These are phyloP conservation scores for Hemithea aestivaria DNA, from an alignment of 2,888 invertebrate genomes.

Conservation along the genomic window DNA sequence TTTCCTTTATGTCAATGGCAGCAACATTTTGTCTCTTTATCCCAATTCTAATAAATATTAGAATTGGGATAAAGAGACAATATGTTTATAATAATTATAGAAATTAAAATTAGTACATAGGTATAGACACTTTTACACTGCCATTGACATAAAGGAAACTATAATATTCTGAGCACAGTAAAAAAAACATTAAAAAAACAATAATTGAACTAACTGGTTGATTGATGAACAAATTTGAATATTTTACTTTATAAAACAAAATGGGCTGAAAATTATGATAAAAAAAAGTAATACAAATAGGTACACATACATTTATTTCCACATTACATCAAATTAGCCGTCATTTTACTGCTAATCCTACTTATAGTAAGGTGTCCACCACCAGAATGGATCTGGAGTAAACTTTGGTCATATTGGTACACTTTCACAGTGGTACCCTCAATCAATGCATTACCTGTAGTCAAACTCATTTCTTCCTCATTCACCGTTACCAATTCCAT, in stretches of 20 bases:
- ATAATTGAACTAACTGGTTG: too few relatives aligned
- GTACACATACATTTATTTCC: neutral
- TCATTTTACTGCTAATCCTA: constrained; percentile 62
- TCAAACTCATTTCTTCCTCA: constrained; percentile 46
- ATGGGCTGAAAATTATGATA: neutral
- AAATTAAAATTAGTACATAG: too few relatives aligned
- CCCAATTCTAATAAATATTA: too few relatives aligned
- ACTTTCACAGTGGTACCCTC: constrained; percentile 47
- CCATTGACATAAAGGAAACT: too few relatives aligned
- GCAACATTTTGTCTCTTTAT: too few relatives aligned
- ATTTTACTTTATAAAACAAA: constrained; percentile 5
- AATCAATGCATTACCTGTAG: constrained; percentile 32
- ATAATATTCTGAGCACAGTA: too few relatives aligned
- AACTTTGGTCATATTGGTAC: constrained; percentile 58
- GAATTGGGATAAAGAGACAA: too few relatives aligned
- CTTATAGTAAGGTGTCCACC: constrained; percentile 55
- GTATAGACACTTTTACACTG: too few relatives aligned
- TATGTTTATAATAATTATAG: too few relatives aligned
- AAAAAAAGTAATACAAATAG: neutral
- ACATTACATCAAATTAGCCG: constrained; percentile 43
- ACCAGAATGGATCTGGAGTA: constrained; percentile 54
- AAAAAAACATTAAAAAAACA: too few relatives aligned
- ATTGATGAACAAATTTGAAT: too few relatives aligned
- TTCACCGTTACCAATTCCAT: constrained; percentile 53
- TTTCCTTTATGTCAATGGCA: too few relatives aligned